A percentile compares a stretch with the other conserved stretches of the same genome.
phyloP scores from a whole-genome alignment of 2,113 vertebrate genomes.

The Scophthalmus maximus region DNA sequence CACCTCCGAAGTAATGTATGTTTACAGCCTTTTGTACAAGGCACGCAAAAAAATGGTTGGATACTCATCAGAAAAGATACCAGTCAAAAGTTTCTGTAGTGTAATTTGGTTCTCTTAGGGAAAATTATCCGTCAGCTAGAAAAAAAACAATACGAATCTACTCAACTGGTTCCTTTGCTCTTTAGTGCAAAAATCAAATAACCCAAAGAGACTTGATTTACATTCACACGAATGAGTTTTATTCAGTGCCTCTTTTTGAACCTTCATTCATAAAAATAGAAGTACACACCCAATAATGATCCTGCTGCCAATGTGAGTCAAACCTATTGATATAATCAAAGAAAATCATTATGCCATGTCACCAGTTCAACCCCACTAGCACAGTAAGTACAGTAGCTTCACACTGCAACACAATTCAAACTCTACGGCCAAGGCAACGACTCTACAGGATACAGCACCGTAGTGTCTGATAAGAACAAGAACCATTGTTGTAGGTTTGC shows the following conservation, averaged over 20 bases:
- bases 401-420: constrained; percentile 71
- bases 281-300: constrained; percentile 56
- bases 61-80: neutral
- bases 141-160: neutral
- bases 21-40: no score
- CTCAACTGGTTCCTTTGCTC: neutral
- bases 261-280: constrained; percentile 76
- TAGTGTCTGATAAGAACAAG: constrained; percentile 54
- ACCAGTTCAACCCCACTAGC: constrained; percentile 43
- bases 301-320: constrained; percentile 40
- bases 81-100: no score
- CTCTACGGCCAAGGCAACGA: constrained; percentile 64
- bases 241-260: constrained; percentile 62
- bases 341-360: constrained; percentile 25
- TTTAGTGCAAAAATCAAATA: constrained; percentile 5
- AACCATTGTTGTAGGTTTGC: constrained; percentile 72
- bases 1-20: no score
- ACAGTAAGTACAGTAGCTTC: constrained; percentile 57
- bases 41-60: neutral
- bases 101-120: no score
- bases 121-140: neutral
- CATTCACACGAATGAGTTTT: constrained; percentile 74
- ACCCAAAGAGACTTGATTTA: constrained; percentile 50
- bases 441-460: constrained; percentile 63
- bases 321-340: constrained; percentile 50